A percentile compares a stretch with the other conserved stretches of the same genome.
Evolutionary conservation across 2,888 invertebrate species (phyloP).

Genomic region (Axea sp.): DNA sequence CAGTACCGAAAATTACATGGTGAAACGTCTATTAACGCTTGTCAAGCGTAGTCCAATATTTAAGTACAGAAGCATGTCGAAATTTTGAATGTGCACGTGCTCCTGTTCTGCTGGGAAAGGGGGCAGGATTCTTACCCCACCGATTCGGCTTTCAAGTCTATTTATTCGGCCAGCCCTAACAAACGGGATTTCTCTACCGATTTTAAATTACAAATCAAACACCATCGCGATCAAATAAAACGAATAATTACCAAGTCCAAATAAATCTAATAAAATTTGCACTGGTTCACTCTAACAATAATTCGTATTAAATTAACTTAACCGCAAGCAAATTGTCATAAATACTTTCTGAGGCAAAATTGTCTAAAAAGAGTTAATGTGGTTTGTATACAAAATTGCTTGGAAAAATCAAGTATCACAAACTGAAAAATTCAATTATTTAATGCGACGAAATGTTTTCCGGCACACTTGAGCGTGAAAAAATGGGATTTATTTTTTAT

Average conservation of each 20-base stretch:
- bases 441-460: neutral
- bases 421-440: too few relatives aligned
- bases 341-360: too few relatives aligned
- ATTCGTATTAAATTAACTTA: too few relatives aligned
- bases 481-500: too few relatives aligned
- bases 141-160: constrained; percentile 52
- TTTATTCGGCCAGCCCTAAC: constrained; percentile 50
- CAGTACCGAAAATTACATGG: constrained; percentile 65
- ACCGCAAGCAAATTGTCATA: too few relatives aligned
- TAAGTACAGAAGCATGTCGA: constrained; percentile 71
- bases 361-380: too few relatives aligned
- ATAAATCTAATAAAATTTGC: too few relatives aligned
- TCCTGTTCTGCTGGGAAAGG: constrained; percentile 41
- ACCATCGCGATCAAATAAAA: constrained; percentile 56
- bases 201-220: constrained; percentile 57
- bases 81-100: constrained; percentile 65
- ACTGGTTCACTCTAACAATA: too few relatives aligned
- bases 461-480: neutral
- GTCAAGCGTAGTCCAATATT: constrained; percentile 70
- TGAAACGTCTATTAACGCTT: constrained; percentile 72
- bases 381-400: too few relatives aligned
- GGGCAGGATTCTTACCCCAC: constrained; percentile 26
- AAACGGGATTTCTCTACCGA: constrained; percentile 50
- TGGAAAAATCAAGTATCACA: too few relatives aligned
- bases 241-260: constrained; percentile 33